phyloP scores from a whole-genome alignment of 2,113 vertebrate species.

The Tachysurus fulvidraco region DNA sequence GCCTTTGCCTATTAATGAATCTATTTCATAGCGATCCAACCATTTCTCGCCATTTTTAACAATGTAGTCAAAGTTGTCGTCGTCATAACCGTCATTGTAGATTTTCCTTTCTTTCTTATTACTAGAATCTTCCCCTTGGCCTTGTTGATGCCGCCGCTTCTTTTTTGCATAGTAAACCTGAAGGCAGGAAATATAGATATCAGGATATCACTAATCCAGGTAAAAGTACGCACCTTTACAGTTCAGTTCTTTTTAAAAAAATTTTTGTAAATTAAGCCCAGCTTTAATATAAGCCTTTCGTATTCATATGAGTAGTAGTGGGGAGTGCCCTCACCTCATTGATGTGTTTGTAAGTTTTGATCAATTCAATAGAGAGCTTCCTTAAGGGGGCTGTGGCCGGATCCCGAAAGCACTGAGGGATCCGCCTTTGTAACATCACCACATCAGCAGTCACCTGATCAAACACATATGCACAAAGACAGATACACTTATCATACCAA shows the following conservation, averaged over 20 bases:
- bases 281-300: background rate
- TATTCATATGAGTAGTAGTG: background rate
- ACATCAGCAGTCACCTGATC: slow-evolving; percentile 67
- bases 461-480: slow-evolving; percentile 48
- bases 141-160: slow-evolving; percentile 97
- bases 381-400: slow-evolving; percentile 95
- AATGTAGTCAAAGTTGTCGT: slow-evolving; percentile 98
- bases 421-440: slow-evolving; percentile 88
- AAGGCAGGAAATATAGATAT: background rate
- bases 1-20: slow-evolving; percentile 98
- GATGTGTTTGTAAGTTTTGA: slow-evolving; percentile 99
- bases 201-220: background rate
- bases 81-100: slow-evolving; percentile 97
- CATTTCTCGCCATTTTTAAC: slow-evolving; percentile 99
- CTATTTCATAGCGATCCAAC: slow-evolving; percentile 99
- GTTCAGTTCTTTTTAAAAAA: background rate
- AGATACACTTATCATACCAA: background rate
- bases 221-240: background rate
- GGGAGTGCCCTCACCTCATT: slow-evolving; percentile 85
- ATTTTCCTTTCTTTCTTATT: slow-evolving; percentile 98
- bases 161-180: slow-evolving; percentile 99
- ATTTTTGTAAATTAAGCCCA: background rate
- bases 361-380: slow-evolving; percentile 99
- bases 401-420: slow-evolving; percentile 99
- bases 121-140: slow-evolving; percentile 97